Conservation (phyloP, 2,888 invertebrate species). For the Netelia virgata region DNA sequence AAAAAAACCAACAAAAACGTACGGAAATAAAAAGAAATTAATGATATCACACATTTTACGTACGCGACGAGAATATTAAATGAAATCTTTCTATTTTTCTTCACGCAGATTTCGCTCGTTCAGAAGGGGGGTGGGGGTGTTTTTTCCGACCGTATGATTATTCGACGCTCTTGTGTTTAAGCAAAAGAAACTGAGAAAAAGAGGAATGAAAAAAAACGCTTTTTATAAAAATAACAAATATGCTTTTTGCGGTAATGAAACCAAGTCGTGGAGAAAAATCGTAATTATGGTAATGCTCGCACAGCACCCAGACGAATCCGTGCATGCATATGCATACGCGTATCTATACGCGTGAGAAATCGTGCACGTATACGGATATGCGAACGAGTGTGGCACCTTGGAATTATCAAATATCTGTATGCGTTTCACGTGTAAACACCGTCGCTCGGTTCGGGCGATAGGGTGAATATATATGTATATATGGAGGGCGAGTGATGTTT, state of each 20-base stretch:
- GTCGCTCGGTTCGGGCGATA: conserved; percentile 28
- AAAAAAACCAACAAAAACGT: background rate
- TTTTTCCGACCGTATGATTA: background rate
- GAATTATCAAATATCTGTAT: conserved; percentile 33
- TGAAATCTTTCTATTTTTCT: no score
- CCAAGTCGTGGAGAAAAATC: conserved; percentile 69
- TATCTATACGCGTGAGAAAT: background rate
- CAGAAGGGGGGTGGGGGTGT: no score
- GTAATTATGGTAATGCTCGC: conserved; percentile 73
- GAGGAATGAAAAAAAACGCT: background rate
- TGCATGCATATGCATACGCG: conserved; percentile 69
- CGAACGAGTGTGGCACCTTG: background rate
- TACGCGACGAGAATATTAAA: no score
- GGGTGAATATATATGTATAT: conserved; percentile 1
- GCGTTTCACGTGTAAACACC: conserved; percentile 3
- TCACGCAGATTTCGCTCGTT: no score
- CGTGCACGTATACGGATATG: conserved; percentile 55
- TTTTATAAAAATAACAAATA: background rate
- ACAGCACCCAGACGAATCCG: conserved; percentile 45
- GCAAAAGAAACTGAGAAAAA: background rate
- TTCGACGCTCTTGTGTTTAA: background rate
- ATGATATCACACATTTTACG: background rate
- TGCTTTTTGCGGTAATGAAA: background rate
- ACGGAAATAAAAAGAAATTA: background rate
- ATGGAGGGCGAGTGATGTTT: conserved; percentile 36